Base-by-base conservation (phyloP, 2,797 vertebrate genomes). In the Chiloscyllium punctatum region DNA sequence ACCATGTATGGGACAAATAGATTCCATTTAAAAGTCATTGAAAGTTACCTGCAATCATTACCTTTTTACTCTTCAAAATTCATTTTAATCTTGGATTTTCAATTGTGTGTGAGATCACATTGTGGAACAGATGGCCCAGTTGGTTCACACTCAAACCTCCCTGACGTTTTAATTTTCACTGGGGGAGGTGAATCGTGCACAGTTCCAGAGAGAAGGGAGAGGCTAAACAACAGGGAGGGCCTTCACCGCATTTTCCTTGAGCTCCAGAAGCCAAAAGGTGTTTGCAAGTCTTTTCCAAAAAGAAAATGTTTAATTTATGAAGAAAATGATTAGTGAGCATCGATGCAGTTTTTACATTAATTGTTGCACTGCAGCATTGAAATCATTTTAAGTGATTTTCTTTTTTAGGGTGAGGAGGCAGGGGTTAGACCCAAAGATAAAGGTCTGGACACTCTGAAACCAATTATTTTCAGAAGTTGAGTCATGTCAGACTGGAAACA, bases 41-140 rank as follows among this genome's bases (percentile, higher is more conserved):
- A 94, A 71, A 72, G 48, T 74, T 53, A 74, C 77, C 30, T 21
- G n/a, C 69, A 69, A 92, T 92, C 62, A 92, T 92, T 92, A 68
- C 90, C 66, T 92, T 69, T 68, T 42, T 13, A n/a, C 33, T 30
- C 74, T 74, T 72, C 30, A 74, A 53, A 37, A 4, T 16, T 8
- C 33, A 16, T 77, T 48, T 94, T 74, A 42, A 94, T 42, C 42
- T 30, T 74, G 33, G 15, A 72, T 23, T 33, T 51, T 95, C 53
- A 72, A 57, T 53, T 51, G 13, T 37, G 69, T 53, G n/a, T 42
- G 68, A 15, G 18, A 27, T 84, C 42, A 33, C 33, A n/a, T 66
- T 1, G 53, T 53, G 16, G 13, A 91, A 57, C 88, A 51, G 94
- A 77, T 77, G 71, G 94, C 48, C 7, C 51, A 33, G 69, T 71